These are phyloP conservation scores for Lycia hirtaria DNA, from an alignment of 2,888 invertebrate genomes.

Conservation along the genomic window DNA sequence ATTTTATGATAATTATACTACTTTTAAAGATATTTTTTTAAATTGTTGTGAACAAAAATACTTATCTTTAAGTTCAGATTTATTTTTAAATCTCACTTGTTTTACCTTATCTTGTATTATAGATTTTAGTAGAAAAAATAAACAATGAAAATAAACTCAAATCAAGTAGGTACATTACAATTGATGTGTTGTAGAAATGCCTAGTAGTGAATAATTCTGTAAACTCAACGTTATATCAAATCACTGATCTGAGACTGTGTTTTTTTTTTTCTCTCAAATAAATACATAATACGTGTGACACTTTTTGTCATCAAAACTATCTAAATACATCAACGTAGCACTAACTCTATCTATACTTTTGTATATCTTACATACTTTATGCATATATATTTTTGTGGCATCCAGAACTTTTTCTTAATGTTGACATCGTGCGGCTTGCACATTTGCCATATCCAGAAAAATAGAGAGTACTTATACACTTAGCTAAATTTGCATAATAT, in stretches of 20 bases:
- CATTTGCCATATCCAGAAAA: too few relatives aligned
- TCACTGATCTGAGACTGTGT: not conserved
- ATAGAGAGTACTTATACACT: too few relatives aligned
- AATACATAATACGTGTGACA: too few relatives aligned
- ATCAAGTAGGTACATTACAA: not conserved
- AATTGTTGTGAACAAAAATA: not conserved
- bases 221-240: not conserved
- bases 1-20: not conserved
- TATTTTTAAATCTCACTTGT: not conserved
- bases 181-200: conserved; percentile 4
- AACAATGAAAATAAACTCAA: not conserved
- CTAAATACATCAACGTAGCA: too few relatives aligned
- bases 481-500: too few relatives aligned
- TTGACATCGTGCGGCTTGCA: too few relatives aligned
- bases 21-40: not conserved
- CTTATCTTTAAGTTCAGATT: not conserved
- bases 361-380: too few relatives aligned
- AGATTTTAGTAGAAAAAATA: not conserved
- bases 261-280: not conserved
- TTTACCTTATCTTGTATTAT: conserved; percentile 2
- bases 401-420: too few relatives aligned
- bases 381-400: too few relatives aligned
- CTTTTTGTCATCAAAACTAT: too few relatives aligned
- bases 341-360: too few relatives aligned
- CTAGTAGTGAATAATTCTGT: conserved; percentile 10